Evolutionary conservation across 2,888 invertebrate genomes (phyloP).

Genomic region (Dryobotodes eremita): DNA sequence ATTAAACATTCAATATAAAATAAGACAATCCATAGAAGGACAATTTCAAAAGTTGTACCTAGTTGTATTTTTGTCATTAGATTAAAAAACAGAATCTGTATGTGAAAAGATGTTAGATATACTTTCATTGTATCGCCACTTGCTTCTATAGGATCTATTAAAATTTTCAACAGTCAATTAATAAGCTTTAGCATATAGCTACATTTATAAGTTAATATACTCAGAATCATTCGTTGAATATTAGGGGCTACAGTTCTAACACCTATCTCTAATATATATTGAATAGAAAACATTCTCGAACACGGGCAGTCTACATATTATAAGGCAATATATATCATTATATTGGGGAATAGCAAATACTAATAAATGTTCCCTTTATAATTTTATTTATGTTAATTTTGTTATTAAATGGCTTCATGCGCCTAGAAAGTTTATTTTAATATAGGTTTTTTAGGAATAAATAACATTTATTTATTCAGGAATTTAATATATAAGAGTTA

Average conservation of each 20-base stretch:
- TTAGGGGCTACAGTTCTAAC: conserved; percentile 51
- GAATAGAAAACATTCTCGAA: conserved; percentile 45
- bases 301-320: conserved; percentile 56
- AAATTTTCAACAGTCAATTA: conserved; percentile 30
- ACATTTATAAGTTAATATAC: conserved; percentile 35
- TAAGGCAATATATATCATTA: conserved; percentile 64
- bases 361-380: conserved; percentile 46
- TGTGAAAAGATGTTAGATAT: neutral
- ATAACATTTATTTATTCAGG: conserved; percentile 15
- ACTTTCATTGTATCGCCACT: conserved; percentile 12
- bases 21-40: neutral
- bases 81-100: neutral
- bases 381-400: conserved; percentile 13
- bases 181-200: conserved; percentile 47
- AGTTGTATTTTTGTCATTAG: neutral
- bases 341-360: conserved; percentile 41
- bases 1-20: neutral
- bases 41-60: neutral
- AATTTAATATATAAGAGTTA: conserved; percentile 9
- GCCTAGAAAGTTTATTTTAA: conserved; percentile 32
- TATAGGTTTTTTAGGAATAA: conserved; percentile 16
- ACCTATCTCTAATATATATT: conserved; percentile 54
- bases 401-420: conserved; percentile 22
- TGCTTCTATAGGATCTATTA: conserved; percentile 33
- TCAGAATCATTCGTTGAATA: conserved; percentile 56